Evolutionary conservation across 2,113 vertebrate species (phyloP), one percentile per base, ranked within the genome.

Genomic region (Triplophysa rosa): DNA sequence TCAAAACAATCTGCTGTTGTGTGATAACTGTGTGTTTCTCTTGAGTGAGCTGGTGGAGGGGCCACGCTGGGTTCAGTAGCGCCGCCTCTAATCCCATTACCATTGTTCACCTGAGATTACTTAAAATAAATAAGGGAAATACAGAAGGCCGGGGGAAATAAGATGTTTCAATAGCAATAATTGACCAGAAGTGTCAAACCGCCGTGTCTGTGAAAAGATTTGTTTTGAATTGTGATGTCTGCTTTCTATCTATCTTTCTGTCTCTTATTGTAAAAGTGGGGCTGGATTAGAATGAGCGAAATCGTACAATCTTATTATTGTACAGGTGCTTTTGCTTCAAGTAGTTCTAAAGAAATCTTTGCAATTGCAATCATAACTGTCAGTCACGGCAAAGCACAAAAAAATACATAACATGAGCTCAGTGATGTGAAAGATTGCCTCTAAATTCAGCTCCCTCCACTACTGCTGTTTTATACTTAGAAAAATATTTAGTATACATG

Each of bases 1-100:
- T 84, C 77, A 87, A 83, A 87, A 82, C 81, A 87, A 71, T 85
- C 86, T 87, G 86, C 72, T 77, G 84, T 80, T 73, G 82, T 84
- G 87, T 84, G 87, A 86, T 85, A 83, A 84, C 85, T 82, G 72
- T 80, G 77, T 42, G 78, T 79, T 75, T 82, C 77, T 86, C 76
- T 72, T 76, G 77, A 78, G 81, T 69, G 81, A 80, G 73, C 58
- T 2, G 76, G 74, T 29, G 72, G 76, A 80, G 72, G 78, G 81
- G 77, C 67, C 24, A 47, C 23, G 72, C 77, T 62, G 49, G 59
- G 66, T 85, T 85, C 67, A 74, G 78, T 70, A 84, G 69, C 58
- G 65, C 61, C 68, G 82, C 79, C 76, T 80, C 79, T 80, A 85
- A 85, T 84, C 82, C 47, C 80, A 83, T 86, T 82, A 81, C 47